Evolutionary conservation across 2,113 vertebrate species (phyloP).

Genomic region (Dipodomys ordii): DNA sequence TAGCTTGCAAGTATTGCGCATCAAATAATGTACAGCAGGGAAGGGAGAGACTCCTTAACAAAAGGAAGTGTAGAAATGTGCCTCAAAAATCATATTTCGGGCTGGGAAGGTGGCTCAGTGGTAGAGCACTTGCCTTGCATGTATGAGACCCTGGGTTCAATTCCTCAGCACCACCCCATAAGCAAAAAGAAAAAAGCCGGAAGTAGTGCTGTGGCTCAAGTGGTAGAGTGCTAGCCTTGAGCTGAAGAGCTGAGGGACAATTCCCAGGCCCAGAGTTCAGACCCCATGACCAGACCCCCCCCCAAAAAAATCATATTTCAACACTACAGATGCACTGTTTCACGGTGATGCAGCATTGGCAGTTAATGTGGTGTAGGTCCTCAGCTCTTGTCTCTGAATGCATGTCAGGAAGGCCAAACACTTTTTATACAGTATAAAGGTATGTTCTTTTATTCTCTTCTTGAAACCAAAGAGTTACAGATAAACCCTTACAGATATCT

Average conservation of each 20-base stretch:
- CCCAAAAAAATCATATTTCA: not conserved
- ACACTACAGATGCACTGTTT: not conserved
- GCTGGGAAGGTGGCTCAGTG: too few relatives aligned
- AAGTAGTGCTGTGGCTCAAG: too few relatives aligned
- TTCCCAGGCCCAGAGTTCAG: too few relatives aligned
- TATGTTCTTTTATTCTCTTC: not conserved
- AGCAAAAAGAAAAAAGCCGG: too few relatives aligned
- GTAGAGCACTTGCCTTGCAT: too few relatives aligned
- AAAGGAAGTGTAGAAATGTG: not conserved
- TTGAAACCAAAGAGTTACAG: conserved; percentile 16
- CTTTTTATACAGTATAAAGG: conserved; percentile 2
- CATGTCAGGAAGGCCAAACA: not conserved
- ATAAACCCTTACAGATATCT: not conserved
- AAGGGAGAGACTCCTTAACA: not conserved
- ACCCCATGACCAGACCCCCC: too few relatives aligned
- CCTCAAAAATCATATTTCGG: not conserved
- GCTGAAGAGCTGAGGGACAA: too few relatives aligned
- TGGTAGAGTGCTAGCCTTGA: too few relatives aligned
- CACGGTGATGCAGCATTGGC: not conserved
- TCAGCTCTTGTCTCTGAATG: not conserved
- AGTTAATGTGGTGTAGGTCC: not conserved
- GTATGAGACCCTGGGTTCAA: too few relatives aligned
- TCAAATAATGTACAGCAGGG: not conserved
- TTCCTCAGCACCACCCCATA: too few relatives aligned
- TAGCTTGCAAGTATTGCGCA: not conserved